Evolutionary conservation across 1,140 invertebrate genomes (phyloP), one percentile per base, ranked within the genome.

Genomic region (Mactra quadrangularis): DNA sequence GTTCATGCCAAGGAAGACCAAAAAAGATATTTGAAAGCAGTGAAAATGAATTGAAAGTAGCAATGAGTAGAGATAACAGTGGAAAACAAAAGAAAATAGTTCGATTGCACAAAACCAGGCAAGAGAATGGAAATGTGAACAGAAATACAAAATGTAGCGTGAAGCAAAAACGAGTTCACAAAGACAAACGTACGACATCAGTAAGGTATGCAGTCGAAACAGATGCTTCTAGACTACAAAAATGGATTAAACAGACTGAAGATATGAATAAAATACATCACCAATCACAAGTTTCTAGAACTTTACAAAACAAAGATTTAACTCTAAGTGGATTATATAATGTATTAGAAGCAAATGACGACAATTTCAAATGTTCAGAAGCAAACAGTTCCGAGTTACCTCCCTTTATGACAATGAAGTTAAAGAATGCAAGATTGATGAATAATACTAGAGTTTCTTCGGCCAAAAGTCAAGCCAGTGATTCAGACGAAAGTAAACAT

Each of bases 201-300:
- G 64, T 31, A 50, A 68, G 27, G 25, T 31, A 68, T 31, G 41
- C 47, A 50, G 27, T 6, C 0, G 29, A 17, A 50, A 50, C 45
- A 0, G 64, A 68, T 47, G 45, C 41, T 17, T 13, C 31, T 27
- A n/a, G 64, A 68, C 19, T 68, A 25, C 11, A 50, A 31, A 17
- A 68, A 31, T 68, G 64, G 64, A 68, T 68, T 47, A 68, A 29
- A 25, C 64, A 68, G 29, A 68, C 64, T n/a, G 64, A 68, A 3
- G 45, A 50, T 31, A 68, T 68, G 41, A 68, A 50, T 41, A 29
- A 29, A 50, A 19, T 1, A 25, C 31, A 47, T 31, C 3, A 66
- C 38, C 25, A 13, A 4, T 17, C 27, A 4, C 25, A 25, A 6
- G 9, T 4, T 11, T 35, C 19, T 3, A 3, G 11, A 13, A 22